Evolutionary conservation across 2,797 vertebrate genomes (phyloP), one percentile per base, ranked within the genome.

Genomic region (Mus caroli): DNA sequence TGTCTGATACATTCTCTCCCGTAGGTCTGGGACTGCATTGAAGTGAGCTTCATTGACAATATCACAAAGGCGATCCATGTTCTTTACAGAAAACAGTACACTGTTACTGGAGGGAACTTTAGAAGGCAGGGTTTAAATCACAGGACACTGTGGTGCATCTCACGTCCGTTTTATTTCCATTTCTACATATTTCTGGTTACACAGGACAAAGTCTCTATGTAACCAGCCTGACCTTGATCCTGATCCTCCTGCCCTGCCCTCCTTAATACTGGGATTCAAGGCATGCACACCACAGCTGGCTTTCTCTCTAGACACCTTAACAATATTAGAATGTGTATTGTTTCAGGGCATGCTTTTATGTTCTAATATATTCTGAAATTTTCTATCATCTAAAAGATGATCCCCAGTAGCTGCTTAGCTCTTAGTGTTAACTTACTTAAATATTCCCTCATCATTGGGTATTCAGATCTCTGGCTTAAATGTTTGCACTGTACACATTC

Each of bases 391-490:
- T 62, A 46, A 97, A n/a, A 87, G 78, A 10, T 94, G 62, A 69
- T 37, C 93, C 90, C 89, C 73, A 73, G 82, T 78, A 80, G 20
- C 46, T 78, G 9, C 26, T 67, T 88, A 12, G 20, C 37, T 71
- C 50, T 91, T 86, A 43, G 7, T 79, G 80, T 37, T 73, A 69
- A 13, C 46, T 13, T 77, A n/a, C 50, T 71, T 67, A 69, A 82
- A 26, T 92, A n/a, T 2, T 37, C 62, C 34, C 37, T 28, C n/a
- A 19, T 67, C 76, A 22, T 19, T 90, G 15, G 43, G 9, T 43
- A 40, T 83, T 69, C 78, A 22, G n/a, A 76, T 75, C 79, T 92
- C 67, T 96, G 22, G 92, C 80, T 95, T 77, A 76, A 94, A 71
- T 90, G 9, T 92, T 73, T 73, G 2, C 67, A 26, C 58, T 90